Percentiles rank a stretch among this genome's conserved stretches.
Conservation (phyloP, 2,113 vertebrate genomes). For the Equus przewalskii region DNA sequence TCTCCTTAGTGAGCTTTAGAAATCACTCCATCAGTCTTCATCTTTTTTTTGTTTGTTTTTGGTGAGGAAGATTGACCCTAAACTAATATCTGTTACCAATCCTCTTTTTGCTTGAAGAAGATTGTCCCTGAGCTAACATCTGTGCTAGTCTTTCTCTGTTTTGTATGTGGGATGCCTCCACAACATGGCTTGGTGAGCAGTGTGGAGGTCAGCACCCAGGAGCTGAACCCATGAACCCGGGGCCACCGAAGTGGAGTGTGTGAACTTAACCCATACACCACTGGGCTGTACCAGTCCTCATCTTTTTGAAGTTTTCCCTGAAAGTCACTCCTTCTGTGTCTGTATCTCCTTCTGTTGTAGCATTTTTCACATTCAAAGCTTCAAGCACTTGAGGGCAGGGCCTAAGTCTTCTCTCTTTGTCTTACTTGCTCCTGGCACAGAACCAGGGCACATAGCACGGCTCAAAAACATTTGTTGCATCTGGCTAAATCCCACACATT, state of each 20-base stretch:
- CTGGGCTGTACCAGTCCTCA: background rate
- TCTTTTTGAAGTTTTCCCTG: background rate
- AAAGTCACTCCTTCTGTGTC: background rate
- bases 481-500: background rate
- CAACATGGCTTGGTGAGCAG: too few species aligned
- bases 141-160: too few species aligned
- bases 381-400: background rate
- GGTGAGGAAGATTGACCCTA: too few species aligned
- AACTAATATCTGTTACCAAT: too few species aligned
- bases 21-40: background rate
- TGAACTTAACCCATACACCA: too few species aligned
- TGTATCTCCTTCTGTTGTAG: background rate
- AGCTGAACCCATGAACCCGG: too few species aligned
- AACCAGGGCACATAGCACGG: background rate
- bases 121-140: too few species aligned
- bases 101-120: too few species aligned
- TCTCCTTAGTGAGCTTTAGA: background rate
- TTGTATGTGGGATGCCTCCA: too few species aligned
- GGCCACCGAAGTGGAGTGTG: too few species aligned
- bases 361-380: background rate
- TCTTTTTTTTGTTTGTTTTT: background rate
- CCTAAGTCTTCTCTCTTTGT: background rate
- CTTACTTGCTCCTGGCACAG: background rate
- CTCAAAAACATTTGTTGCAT: background rate
- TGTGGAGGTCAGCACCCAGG: too few species aligned